Evolutionary conservation across 2,888 invertebrate species (phyloP).

Genomic region (Lithophane leautieri): DNA sequence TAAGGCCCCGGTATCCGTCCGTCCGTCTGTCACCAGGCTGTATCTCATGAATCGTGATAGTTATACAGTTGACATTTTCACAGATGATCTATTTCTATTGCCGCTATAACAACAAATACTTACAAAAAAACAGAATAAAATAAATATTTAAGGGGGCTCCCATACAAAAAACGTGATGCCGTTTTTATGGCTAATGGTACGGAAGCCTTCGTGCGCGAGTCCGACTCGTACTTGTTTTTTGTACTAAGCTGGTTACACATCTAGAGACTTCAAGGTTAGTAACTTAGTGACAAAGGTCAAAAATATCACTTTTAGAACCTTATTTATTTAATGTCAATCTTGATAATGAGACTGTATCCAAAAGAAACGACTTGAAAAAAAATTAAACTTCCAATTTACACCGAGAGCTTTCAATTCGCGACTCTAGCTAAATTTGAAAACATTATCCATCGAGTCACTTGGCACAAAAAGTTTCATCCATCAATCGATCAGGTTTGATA

Average conservation of each 20-base stretch:
- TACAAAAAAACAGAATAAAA: too few relatives aligned
- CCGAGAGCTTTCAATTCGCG: conserved; percentile 20
- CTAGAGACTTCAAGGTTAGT: not conserved
- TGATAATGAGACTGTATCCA: not conserved
- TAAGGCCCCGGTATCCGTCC: too few relatives aligned
- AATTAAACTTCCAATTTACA: not conserved
- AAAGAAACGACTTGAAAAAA: not conserved
- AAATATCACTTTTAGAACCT: not conserved
- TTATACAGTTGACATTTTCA: too few relatives aligned
- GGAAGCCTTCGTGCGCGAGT: too few relatives aligned
- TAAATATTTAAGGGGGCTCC: too few relatives aligned
- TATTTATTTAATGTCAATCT: not conserved
- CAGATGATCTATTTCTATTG: too few relatives aligned
- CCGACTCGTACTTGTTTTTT: too few relatives aligned
- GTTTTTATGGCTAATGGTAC: too few relatives aligned
- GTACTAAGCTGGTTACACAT: not conserved
- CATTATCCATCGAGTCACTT: conserved; percentile 49
- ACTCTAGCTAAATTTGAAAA: conserved; percentile 36
- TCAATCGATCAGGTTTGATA: conserved; percentile 54
- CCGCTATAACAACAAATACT: too few relatives aligned
- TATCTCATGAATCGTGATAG: too few relatives aligned
- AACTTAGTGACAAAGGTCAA: not conserved
- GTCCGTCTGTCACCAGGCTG: too few relatives aligned
- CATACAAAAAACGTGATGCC: too few relatives aligned
- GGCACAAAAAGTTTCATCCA: conserved; percentile 57